Base-by-base conservation (phyloP, 2,113 vertebrate genomes). In the Xiphophorus maculatus region DNA sequence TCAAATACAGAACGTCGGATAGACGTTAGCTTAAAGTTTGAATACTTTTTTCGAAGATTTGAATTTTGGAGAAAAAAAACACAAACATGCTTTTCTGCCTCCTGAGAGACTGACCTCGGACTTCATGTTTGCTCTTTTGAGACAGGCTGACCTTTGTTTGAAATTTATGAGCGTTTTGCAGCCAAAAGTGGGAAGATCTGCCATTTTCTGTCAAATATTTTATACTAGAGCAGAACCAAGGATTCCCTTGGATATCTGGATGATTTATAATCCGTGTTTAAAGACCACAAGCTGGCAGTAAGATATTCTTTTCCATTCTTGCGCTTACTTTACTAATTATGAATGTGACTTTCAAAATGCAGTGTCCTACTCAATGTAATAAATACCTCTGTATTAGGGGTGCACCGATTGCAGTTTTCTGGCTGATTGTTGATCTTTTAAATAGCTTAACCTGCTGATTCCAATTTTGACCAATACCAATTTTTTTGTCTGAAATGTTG, bases 91-190 rank as follows among this genome's bases (percentile, higher is more conserved):
- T 27, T 65, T 65, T 51, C 62, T 10, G 33, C 32, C 51, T 54
- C 25, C 25, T 29, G 35, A 28, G 28, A 2, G 9, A 67, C 69
- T 76, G 63, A 64, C 66, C 19, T 77, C 30, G 63, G 33, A 33
- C 60, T 33, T 42, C 48, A 62, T 58, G n/a, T 51, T 25, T 11
- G 33, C 15, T 74, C 28, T 60, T 19, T 27, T 15, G 22, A 67
- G 28, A 35, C n/a, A 63, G 28, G 32, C 40, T 64, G 66, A 65
- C 29, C 42, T 77, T 80, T 27, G 42, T 76, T 62, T 42, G 54
- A 70, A 51, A 68, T 74, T 77, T 17, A 61, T 68, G 61, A 75
- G 25, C 19, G 22, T 22, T 40, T 68, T 37, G n/a, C 35, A 13
- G 63, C 63, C 35, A 62, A 68, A 74, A 44, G 22, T 61, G 33